Evolutionary conservation across 2,113 vertebrate genomes (phyloP), one percentile per base, ranked within the genome.

Genomic region (Ceyx cyanopectus): DNA sequence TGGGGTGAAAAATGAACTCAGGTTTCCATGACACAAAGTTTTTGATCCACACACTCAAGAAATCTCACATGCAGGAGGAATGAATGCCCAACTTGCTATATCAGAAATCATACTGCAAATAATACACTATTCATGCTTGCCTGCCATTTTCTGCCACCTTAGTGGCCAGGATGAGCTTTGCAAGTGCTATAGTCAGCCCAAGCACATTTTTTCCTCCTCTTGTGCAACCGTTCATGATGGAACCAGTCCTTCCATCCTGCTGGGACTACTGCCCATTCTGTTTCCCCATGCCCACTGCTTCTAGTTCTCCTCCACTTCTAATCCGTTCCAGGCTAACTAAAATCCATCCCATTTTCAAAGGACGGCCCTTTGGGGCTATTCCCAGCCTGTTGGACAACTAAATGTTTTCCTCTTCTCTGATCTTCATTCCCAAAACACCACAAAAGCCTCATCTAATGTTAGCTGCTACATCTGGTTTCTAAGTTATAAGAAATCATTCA

Each of bases 171-270:
- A 77, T 6, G 6, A 92, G 21, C 30, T 81, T 10, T 80, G 26
- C 21, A 56, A 50, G n/a, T 32, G 30, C 17, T 74, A 11, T 0
- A 50, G 46, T 34, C 43, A 88, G 43, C 37, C 30, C 53, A 78
- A 73, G 45, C 10, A 63, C 48, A 60, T 7, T 10, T 43, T 34
- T 63, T 22, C 26, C n/a, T 81, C n/a, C 24, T 60, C 30, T 30
- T n/a, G 5, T 17, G 7, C 0, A 0, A 74, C 21, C 2, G 0
- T 20, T 54, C 74, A 50, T 6, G 4, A 3, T 29, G 14, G 65
- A 87, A 51, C 4, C 9, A 67, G 22, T 14, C 40, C 23, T 73
- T 12, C 10, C 19, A 29, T 24, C 29, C 18, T 29, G 24, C 17
- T 65, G 40, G 24, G 70, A 79, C 76, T 79, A 17, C 37, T 1